Evolutionary conservation across 2,113 vertebrate genomes (phyloP), one percentile per base, ranked within the genome.

Genomic region (Parus major): DNA sequence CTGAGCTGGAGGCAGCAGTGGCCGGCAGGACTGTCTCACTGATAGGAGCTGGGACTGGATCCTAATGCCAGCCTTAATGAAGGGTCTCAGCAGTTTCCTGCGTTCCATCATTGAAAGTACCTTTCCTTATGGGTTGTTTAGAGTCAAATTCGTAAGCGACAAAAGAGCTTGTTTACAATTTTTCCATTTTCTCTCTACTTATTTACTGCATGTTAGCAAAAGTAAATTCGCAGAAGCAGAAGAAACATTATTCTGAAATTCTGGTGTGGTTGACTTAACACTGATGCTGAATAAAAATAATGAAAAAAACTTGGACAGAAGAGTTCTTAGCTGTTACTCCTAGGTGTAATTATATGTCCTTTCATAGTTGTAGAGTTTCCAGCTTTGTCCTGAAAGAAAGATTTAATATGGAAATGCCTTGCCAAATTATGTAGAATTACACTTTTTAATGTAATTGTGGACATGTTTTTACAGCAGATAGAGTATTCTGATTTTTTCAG

Each of bases 1-100:
- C 47, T 63, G 72, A 66, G 19, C 20, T 55, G 33, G 36, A 36
- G 60, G 13, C 6, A 60, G 68, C 0, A 0, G 15, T 72, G 71
- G 44, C 55, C 39, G 31, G 2, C 33, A 36, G 47, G 18, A 14
- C 31, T 70, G 20, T 28, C 31, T 35, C 1, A 1, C 55, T 28
- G n/a, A 23, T 7, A 15, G 35, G 21, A 81, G 10, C 52, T 77
- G 61, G 33, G 28, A 28, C 18, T 93, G 60, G 11, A 27, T 56
- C 29, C 27, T 75, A 16, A 10, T 0, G 0, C 20, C 27, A 76
- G 1, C 36, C 31, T 88, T 44, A 29, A 16, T 31, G n/a, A 46
- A 31, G 7, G 15, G 10, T 64, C 44, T 84, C 39, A 20, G 71
- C 42, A 46, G 35, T 60, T 52, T 61, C 49, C 14, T 50, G 29